phyloP scores from a whole-genome alignment of 2,888 invertebrate species.

The Cataglyphis albicans region DNA sequence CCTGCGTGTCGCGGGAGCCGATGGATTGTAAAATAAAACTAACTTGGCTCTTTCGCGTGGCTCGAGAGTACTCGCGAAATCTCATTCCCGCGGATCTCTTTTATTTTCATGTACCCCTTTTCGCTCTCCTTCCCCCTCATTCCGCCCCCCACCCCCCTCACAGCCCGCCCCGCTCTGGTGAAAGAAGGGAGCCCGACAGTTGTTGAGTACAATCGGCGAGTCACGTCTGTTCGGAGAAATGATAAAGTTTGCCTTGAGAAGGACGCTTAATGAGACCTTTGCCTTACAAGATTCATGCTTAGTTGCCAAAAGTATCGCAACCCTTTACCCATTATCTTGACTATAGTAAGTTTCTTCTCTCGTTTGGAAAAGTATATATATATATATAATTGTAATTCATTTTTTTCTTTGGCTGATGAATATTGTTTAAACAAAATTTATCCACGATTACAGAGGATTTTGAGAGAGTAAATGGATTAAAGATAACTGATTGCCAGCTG shows the following conservation, averaged over 20 bases:
- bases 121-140: not conserved
- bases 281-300: slow-evolving; percentile 46
- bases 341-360: not conserved
- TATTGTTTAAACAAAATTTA: slow-evolving; percentile 1
- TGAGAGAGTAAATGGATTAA: not conserved
- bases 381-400: not conserved
- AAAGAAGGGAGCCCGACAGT: slow-evolving; percentile 40
- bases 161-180: not conserved
- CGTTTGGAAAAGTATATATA: not conserved
- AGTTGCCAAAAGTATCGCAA: slow-evolving; percentile 39
- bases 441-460: not conserved
- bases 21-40: slow-evolving; percentile 86
- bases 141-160: no score
- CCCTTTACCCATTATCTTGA: slow-evolving; percentile 25
- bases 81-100: slow-evolving; percentile 83
- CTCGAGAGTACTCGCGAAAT: slow-evolving; percentile 81
- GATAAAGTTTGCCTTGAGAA: slow-evolving; percentile 61
- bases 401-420: not conserved
- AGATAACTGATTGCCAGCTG: not conserved
- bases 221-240: slow-evolving; percentile 57
- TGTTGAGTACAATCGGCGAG: slow-evolving; percentile 31
- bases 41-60: slow-evolving; percentile 85
- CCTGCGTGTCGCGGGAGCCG: slow-evolving; percentile 79
- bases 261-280: slow-evolving; percentile 43
- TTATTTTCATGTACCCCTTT: slow-evolving; percentile 74